Percentiles rank a stretch among this genome's conserved stretches.
Conservation (phyloP, 1,140 invertebrate genomes). For the Berghia stephanieae region DNA sequence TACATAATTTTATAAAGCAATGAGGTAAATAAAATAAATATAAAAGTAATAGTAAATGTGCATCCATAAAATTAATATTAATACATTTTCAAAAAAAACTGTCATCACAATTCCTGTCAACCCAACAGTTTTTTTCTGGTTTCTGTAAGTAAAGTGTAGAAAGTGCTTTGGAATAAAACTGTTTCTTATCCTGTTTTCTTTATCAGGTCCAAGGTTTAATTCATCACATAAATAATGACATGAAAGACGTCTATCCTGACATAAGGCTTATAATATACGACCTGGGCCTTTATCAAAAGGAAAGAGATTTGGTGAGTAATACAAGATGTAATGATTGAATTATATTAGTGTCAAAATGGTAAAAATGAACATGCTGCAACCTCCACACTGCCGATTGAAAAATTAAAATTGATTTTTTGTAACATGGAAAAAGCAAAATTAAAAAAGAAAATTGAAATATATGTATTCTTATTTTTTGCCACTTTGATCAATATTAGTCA, state of each 20-base stretch:
- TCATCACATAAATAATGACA: conserved; percentile 31
- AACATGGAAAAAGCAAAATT: not conserved
- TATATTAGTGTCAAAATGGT: no score
- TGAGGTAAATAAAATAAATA: no score
- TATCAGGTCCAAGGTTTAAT: conserved; percentile 30
- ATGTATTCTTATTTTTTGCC: not conserved
- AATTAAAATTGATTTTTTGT: not conserved
- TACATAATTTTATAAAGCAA: no score
- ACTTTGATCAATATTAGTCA: no score
- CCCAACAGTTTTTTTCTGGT: conserved; percentile 31
- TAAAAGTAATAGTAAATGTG: no score
- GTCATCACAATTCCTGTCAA: no score
- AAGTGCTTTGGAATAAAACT: not conserved
- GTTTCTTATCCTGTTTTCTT: not conserved
- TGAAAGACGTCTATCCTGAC: conserved; percentile 25
- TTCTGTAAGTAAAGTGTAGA: not conserved
- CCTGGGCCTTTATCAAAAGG: conserved; percentile 45
- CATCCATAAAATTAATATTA: no score
- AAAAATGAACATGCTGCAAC: not conserved
- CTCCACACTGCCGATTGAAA: not conserved
- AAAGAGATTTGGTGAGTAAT: conserved; percentile 46
- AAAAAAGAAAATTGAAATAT: not conserved
- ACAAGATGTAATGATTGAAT: not conserved
- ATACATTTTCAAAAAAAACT: no score
- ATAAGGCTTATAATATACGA: conserved; percentile 50